phyloP scores from a whole-genome alignment of 2,113 vertebrate genomes.

The Cebus imitator region DNA sequence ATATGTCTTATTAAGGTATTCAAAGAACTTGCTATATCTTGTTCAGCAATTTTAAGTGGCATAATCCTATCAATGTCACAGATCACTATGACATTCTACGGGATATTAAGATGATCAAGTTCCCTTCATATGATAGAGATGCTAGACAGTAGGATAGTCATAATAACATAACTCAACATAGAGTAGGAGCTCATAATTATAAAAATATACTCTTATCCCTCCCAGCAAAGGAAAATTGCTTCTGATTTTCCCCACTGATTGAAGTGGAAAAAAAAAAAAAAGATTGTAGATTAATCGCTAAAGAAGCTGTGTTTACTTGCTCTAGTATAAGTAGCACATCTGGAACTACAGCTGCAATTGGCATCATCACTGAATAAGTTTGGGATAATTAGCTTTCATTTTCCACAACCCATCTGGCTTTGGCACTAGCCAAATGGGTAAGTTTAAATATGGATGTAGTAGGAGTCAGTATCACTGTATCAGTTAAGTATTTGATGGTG shows the following conservation, averaged over 20 bases:
- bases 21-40: not conserved
- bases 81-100: not conserved
- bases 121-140: not conserved
- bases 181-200: not conserved
- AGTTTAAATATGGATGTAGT: slow-evolving; percentile 50
- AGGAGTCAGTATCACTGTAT: not conserved
- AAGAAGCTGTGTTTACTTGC: slow-evolving; percentile 1
- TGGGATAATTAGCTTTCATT: slow-evolving; percentile 29
- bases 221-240: not conserved
- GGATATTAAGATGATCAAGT: not conserved
- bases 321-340: slow-evolving; percentile 8
- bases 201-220: not conserved
- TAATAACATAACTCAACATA: too few species aligned
- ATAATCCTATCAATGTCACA: not conserved
- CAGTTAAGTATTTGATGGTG: not conserved
- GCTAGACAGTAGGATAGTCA: not conserved
- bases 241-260: not conserved
- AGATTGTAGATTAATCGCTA: not conserved
- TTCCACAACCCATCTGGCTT: not conserved
- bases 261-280: not conserved
- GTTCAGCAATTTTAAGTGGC: not conserved
- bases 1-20: not conserved
- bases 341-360: slow-evolving; percentile 35
- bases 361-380: not conserved
- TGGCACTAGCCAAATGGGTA: not conserved